These are phyloP conservation scores for Polyommatus iphigenia DNA, from an alignment of 2,888 invertebrate species.

Conservation along the genomic window DNA sequence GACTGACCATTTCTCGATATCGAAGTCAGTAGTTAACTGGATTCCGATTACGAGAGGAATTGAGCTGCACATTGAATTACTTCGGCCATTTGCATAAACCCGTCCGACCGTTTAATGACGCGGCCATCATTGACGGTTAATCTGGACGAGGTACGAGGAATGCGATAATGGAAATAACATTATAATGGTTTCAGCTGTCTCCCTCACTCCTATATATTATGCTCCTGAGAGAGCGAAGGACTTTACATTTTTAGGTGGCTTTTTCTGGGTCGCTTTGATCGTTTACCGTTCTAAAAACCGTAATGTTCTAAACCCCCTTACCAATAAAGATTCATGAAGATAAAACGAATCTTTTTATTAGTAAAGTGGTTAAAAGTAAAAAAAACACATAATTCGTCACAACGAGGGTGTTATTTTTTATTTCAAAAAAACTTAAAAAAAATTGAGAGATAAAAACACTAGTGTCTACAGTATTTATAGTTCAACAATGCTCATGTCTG, in stretches of 20 bases:
- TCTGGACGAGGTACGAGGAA: neutral
- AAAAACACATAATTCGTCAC: too few relatives aligned
- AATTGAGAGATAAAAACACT: too few relatives aligned
- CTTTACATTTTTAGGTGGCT: neutral
- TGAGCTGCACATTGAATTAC: slow-evolving; percentile 35
- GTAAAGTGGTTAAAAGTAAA: neutral
- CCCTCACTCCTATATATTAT: neutral
- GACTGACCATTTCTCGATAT: slow-evolving; percentile 26
- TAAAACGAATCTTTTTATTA: neutral
- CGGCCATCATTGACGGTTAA: slow-evolving; percentile 31
- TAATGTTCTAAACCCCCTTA: neutral
- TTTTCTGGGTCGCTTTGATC: neutral
- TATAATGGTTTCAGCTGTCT: neutral
- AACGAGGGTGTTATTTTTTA: too few relatives aligned
- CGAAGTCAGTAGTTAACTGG: slow-evolving; percentile 21
- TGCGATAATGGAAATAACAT: slow-evolving; percentile 1
- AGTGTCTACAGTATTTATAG: neutral
- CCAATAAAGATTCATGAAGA: neutral
- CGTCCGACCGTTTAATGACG: slow-evolving; percentile 37
- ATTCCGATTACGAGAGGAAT: slow-evolving; percentile 32
- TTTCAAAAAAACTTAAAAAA: too few relatives aligned
- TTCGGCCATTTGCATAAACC: slow-evolving; percentile 39
- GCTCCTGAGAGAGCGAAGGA: neutral
- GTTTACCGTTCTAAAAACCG: neutral
- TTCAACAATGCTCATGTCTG: too few relatives aligned